Evolutionary conservation across 2,113 vertebrate genomes (phyloP).

Genomic region (Mobula hypostoma): DNA sequence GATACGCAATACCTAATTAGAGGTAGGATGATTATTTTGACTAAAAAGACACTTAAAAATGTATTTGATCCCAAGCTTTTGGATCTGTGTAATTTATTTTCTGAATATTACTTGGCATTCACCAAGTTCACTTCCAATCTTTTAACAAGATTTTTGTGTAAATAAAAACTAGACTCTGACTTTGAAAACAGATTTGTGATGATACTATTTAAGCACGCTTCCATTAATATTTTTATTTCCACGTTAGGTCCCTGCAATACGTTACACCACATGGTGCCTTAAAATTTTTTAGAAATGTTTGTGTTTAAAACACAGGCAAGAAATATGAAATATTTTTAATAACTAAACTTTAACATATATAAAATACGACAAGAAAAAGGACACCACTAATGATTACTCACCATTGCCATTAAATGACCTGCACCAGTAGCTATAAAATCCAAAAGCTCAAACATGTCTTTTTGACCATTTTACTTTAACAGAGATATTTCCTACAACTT

Average conservation of each 20-base stretch:
- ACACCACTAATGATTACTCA: not conserved
- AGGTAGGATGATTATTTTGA: not conserved
- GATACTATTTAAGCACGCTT: not conserved
- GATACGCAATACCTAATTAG: not conserved
- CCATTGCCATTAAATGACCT: not conserved
- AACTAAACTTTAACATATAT: slow-evolving; percentile 4
- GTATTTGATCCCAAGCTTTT: not conserved
- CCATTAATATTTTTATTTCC: not conserved
- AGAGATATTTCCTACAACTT: not conserved
- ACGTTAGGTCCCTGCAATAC: not conserved
- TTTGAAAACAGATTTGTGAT: not conserved
- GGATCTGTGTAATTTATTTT: not conserved
- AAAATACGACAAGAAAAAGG: not conserved
- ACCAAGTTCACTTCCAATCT: not conserved
- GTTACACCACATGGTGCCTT: not conserved
- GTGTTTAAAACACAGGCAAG: not conserved
- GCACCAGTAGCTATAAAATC: not conserved
- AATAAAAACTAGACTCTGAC: not conserved
- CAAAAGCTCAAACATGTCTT: not conserved
- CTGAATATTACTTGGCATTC: not conserved
- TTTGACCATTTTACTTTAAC: not conserved
- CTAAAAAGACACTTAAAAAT: not conserved
- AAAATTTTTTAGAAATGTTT: not conserved
- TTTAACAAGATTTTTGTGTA: not conserved
- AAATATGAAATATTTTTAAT: not conserved